A percentile compares a stretch with the other conserved stretches of the same genome.
Evolutionary conservation across 2,797 vertebrate species (phyloP).

Genomic region (Parauchenoglanis ngamensis): DNA sequence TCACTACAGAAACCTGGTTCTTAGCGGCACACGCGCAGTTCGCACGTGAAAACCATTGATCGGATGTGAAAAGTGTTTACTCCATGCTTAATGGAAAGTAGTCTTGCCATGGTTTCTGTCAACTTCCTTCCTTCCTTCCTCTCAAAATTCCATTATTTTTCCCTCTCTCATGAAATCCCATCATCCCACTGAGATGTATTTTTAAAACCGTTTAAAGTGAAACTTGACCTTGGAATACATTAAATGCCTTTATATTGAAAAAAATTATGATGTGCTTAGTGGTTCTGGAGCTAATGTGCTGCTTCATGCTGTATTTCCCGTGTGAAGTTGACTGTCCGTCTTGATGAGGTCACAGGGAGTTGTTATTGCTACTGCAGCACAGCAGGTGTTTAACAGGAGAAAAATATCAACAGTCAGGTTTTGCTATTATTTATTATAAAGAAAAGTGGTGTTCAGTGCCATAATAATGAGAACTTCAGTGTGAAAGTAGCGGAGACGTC

Average conservation of each 20-base stretch:
- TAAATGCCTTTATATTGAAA: not conserved
- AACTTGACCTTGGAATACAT: not conserved
- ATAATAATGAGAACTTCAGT: not conserved
- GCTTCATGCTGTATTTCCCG: not conserved
- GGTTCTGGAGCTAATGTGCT: not conserved
- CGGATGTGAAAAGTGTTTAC: not conserved
- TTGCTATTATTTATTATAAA: not conserved
- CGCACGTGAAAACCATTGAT: not conserved
- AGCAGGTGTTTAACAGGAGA: not conserved
- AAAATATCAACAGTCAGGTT: not conserved
- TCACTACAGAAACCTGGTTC: not conserved
- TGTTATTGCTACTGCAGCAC: not conserved
- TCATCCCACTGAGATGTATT: not conserved
- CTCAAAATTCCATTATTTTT: not conserved
- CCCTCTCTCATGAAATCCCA: not conserved
- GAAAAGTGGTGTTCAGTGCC: not conserved
- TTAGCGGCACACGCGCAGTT: not conserved
- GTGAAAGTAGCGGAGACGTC: not conserved
- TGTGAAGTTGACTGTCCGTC: not conserved
- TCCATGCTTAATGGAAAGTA: not conserved
- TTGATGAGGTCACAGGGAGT: not conserved
- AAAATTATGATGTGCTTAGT: not conserved
- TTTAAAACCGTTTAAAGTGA: not conserved
- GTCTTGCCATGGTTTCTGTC: not conserved
- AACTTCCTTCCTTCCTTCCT: not conserved